Evolutionary conservation across 2,113 vertebrate species (phyloP), one percentile per base, ranked within the genome.

Genomic region (Reinhardtius hippoglossoides): DNA sequence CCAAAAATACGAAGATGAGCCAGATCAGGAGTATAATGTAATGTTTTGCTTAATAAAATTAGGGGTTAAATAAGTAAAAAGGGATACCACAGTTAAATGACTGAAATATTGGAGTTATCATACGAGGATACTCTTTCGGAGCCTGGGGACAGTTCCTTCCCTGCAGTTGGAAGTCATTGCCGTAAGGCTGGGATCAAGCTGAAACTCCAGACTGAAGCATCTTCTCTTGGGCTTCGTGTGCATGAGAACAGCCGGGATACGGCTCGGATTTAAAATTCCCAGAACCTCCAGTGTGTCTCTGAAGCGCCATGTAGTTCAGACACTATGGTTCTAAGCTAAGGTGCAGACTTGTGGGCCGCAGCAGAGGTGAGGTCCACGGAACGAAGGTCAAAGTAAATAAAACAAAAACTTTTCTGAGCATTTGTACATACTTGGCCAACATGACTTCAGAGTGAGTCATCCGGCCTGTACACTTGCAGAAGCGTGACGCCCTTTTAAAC

Each of bases 221-320:
- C 42, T 21, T 50, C 16, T 71, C 44, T 58, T 7, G 31, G 23
- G 42, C 44, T 68, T 73, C n/a, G 48, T 73, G 26, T 1, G 9
- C 21, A 0, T 23, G 9, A 71, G n/a, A 35, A 52, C 65, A 65
- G 26, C 50, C 82, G 13, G 57, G 57, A 48, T 26, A 61, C 18
- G 10, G 15, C 54, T 67, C 21, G 1, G 61, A 21, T 64, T 84
- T 72, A 52, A 74, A 56, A 48, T 72, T 72, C 67, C 65, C 31
- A 65, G 63, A 44, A 56, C 3, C 52, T 61, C 10, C 68, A 46
- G 40, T 54, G 50, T 42, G 35, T 50, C 69, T 63, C 65, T 70
- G 37, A 73, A 26, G 27, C 55, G 59, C 37, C 2, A 12, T 21
- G 40, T 27, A 27, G 42, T 21, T 20, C 31, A 31, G 40, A 66